Evolutionary conservation across 2,888 invertebrate species (phyloP), one percentile per base, ranked within the genome.

Genomic region (Mylabris sibirica): DNA sequence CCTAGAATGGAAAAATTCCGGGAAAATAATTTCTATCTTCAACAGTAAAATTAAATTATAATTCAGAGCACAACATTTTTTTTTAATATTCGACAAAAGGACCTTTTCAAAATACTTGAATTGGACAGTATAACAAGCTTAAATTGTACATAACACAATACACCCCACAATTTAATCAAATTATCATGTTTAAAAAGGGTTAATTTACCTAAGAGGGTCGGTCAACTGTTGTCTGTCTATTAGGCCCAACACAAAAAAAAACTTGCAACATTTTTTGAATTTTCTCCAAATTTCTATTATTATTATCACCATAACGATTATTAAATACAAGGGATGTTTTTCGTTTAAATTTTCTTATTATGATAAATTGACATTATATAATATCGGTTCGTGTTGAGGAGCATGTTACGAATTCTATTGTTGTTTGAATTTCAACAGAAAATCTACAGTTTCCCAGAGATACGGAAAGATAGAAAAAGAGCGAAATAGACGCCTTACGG

Each of bases 81-180:
- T 24, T 57, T 30, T 30, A 30, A 30, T 30, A 30, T 30, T 30
- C 22, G 57, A 24, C 22, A 57, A 57, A 57, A 24, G 14, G 57
- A 14, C 57, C 20, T 57, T 57, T 24, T 3, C 1, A 24, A 49
- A 57, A 57, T 14, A 24, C 12, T 14, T 12, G 12, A 57, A 57
- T 57, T 57, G 12, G 14, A 57, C 24, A 49, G 30, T 49, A 49
- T 49, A 49, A 20, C 49, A 24, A 12, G 57, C 8, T 57, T 57
- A 57, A 57, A 57, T 57, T 57, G 12, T 57, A 57, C 8, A 49
- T 30, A 30, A 20, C 49, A 49, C 49, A 57, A 24, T 24, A 57
- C 57, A 57, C 11, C 57, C 57, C 24, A 57, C 57, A 57, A 57
- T 57, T 57, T 57, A 57, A 57, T 57, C 57, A 57, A 57, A 57